Base-by-base conservation (phyloP, 2,797 vertebrate species). In the Sebastes wilsoni region DNA sequence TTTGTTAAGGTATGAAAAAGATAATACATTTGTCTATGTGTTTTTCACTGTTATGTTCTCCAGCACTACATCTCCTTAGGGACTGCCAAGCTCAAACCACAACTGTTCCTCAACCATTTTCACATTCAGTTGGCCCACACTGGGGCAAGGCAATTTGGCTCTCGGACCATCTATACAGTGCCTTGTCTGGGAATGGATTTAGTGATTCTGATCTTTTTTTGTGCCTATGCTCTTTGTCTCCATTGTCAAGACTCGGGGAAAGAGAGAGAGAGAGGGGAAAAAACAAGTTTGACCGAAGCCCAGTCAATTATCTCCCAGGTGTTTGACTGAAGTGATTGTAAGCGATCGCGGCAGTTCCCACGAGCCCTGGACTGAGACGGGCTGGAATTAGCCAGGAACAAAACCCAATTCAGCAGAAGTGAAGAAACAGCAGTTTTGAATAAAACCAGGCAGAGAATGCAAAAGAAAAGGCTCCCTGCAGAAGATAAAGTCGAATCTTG, bases 261-360 rank as follows among this genome's bases (percentile, higher is more conserved):
- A 90, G 88, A 91, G 88, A 23, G 67, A 28, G 83, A 75, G 64
- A 68, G 58, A 36, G 25, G 8, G 13, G 79, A 87, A 89, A 94
- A 95, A 93, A 95, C 94, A 94, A 93, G 94, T 94, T 93, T 92
- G 93, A 95, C 94, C 94, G 92, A 90, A 92, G 93, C 92, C 84
- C 94, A 95, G 94, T 95, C 94, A 95, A 96, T 96, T 96, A 96
- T 96, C 93, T 93, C 92, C 92, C 94, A 94, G 94, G 94, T 96
- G 95, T 96, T 95, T 95, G 95, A 96, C 95, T 94, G 94, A 93
- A 94, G 89, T 92, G 93, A 94, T 95, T 95, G 94, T 96, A 95
- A 95, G 92, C 77, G 93, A 96, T 96, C 94, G 86, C 90, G 84
- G 88, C 93, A 81, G 94, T 95, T 94, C 93, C 92, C 92, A 95